A percentile compares a stretch with the other conserved stretches of the same genome.
These are phyloP conservation scores for Deroplatys truncata DNA, from an alignment of 2,888 invertebrate genomes.

Conservation along the genomic window DNA sequence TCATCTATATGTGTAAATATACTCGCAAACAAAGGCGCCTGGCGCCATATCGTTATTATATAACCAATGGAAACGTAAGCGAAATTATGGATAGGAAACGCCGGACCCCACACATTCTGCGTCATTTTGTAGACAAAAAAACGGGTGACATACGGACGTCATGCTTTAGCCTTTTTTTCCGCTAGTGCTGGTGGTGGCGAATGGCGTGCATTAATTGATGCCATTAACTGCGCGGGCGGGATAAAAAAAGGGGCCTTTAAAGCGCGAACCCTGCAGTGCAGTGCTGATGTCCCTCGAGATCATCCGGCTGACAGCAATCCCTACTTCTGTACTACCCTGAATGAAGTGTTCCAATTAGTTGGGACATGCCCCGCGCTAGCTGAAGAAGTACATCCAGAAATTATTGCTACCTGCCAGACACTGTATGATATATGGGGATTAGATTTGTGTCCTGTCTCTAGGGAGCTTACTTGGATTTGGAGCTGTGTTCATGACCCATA, in stretches of 20 bases:
- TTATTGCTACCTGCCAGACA: neutral
- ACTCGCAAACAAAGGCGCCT: neutral
- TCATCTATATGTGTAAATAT: no score
- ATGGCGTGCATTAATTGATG: neutral
- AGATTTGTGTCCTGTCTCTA: neutral
- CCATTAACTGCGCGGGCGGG: neutral
- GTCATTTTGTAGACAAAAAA: neutral
- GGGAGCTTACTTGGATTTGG: no score
- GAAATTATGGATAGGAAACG: neutral
- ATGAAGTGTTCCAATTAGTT: neutral
- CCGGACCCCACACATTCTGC: neutral
- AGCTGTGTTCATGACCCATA: no score
- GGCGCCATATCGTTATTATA: neutral
- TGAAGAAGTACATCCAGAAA: neutral
- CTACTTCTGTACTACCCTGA: neutral
- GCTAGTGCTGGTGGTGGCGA: neutral
- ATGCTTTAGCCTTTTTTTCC: neutral
- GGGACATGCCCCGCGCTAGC: neutral
- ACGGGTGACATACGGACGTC: neutral
- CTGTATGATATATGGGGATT: neutral
- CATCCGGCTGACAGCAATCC: neutral
- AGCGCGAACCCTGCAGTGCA: neutral
- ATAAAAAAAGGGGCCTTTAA: neutral
- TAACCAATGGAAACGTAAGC: neutral
- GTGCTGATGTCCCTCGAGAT: neutral